A percentile compares a stretch with the other conserved stretches of the same genome.
These are phyloP conservation scores for Lithophane leautieri DNA, from an alignment of 2,888 invertebrate genomes.

Conservation along the genomic window DNA sequence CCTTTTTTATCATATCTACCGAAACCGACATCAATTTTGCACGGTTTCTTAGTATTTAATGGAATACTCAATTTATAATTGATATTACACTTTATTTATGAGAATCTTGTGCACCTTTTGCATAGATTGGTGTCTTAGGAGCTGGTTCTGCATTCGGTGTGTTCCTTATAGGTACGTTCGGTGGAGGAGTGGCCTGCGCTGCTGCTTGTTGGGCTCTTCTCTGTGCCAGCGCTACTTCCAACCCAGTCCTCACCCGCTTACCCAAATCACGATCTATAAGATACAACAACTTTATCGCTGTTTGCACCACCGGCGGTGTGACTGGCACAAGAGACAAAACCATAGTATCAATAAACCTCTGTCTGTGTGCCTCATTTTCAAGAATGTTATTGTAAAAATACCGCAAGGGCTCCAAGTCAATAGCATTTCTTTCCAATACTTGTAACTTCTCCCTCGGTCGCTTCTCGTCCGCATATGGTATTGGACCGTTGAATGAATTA, in stretches of 20 bases:
- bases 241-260: slow-evolving; percentile 85
- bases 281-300: slow-evolving; percentile 94
- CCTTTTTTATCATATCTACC: neutral
- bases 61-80: neutral
- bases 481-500: slow-evolving; percentile 73
- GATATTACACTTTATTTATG: slow-evolving; percentile 8
- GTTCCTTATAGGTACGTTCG: slow-evolving; percentile 31
- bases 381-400: slow-evolving; percentile 92
- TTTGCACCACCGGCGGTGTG: slow-evolving; percentile 84
- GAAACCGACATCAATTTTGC: neutral
- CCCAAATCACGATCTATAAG: slow-evolving; percentile 94
- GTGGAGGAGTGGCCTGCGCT: slow-evolving; percentile 1
- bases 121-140: neutral
- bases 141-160: slow-evolving; percentile 23
- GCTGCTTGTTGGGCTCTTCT: slow-evolving; percentile 30
- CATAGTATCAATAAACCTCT: slow-evolving; percentile 54
- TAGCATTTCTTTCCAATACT: slow-evolving; percentile 63
- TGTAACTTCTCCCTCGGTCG: slow-evolving; percentile 60
- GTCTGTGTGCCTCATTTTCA: slow-evolving; percentile 88
- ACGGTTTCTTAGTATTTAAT: neutral
- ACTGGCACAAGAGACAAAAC: slow-evolving; percentile 31
- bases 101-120: neutral
- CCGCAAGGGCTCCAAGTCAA: slow-evolving; percentile 90
- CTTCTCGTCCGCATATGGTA: slow-evolving; percentile 69
- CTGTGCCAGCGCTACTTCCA: slow-evolving; percentile 42